Evolutionary conservation across 2,113 vertebrate genomes (phyloP), one percentile per base, ranked within the genome.

Genomic region (Butorides virescens): DNA sequence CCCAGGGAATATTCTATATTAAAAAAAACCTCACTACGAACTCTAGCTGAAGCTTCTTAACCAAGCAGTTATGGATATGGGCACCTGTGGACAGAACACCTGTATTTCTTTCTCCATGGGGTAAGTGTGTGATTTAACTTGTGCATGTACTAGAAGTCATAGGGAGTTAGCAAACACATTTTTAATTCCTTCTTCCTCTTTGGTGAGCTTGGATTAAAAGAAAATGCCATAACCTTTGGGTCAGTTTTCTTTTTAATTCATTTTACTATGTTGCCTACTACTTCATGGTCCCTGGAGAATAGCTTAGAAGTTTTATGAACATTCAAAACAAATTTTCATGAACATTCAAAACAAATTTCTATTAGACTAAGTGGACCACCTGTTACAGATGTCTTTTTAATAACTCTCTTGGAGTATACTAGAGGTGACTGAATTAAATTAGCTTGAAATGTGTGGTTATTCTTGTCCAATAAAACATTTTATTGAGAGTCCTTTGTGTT

Each of bases 391-490:
- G 63, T 72, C 78, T 97, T 91, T 91, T 97, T 87, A 95, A 88
- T 58, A 97, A 91, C 53, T 78, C 58, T 96, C 89, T 62, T 80
- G 42, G 76, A 96, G 71, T 92, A 86, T 53, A 85, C 78, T 67
- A 76, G 91, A 93, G 61, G 95, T 84, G 83, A 96, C 66, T 83
- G 91, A 95, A 96, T 93, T 94, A 85, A 96, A 96, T 97, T 95
- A 97, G 81, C 73, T 92, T 95, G 53, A 98, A 96, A 96, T 75
- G 47, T 56, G 84, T 72, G 72, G 67, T 78, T 96, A 96, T 95
- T 95, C 71, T 97, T 94, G 92, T 93, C 91, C 94, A 95, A 97
- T 96, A 97, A 96, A 97, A 96, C 15, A 92, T 49, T 94, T 97
- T 65, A 89, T 59, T 78, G 83, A 86, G 22, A 76, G 63, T 94